phyloP scores from a whole-genome alignment of 2,888 invertebrate genomes.

The Pseudococcus viburni region DNA sequence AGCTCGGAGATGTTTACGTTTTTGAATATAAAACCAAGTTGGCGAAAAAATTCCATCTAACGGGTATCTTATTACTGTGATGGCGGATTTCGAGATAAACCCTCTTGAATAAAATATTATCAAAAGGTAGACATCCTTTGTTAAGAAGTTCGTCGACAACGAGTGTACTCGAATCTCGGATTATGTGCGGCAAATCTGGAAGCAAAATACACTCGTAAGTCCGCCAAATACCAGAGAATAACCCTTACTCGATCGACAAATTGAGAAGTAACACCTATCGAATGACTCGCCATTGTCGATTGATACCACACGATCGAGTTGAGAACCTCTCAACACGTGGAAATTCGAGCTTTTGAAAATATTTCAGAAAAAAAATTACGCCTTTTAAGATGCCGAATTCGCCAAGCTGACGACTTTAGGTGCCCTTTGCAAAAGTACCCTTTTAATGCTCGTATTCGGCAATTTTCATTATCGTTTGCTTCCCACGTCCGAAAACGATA shows the following conservation, averaged over 20 bases:
- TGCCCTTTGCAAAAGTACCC: background rate
- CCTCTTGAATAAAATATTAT: slow-evolving; percentile 37
- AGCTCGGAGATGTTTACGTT: background rate
- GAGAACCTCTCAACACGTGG: no score
- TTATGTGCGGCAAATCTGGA: background rate
- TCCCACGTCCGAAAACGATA: background rate
- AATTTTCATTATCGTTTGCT: background rate
- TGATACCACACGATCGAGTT: background rate
- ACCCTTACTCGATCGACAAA: background rate
- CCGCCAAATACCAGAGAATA: background rate
- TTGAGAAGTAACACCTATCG: background rate
- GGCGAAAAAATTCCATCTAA: slow-evolving; percentile 12
- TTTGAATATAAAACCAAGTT: background rate
- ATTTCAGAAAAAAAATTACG: no score
- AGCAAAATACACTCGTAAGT: background rate
- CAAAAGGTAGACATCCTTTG: slow-evolving; percentile 4
- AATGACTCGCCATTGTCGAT: background rate
- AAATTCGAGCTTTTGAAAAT: no score
- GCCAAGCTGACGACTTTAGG: background rate
- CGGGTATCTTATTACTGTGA: background rate
- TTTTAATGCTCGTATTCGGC: background rate
- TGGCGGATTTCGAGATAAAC: slow-evolving; percentile 15
- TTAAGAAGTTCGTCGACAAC: background rate
- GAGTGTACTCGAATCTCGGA: background rate
- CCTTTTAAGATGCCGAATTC: background rate